Percentiles rank a stretch among this genome's conserved stretches.
Conservation (phyloP, 2,113 vertebrate genomes). For the Eulacestoma nigropectus region DNA sequence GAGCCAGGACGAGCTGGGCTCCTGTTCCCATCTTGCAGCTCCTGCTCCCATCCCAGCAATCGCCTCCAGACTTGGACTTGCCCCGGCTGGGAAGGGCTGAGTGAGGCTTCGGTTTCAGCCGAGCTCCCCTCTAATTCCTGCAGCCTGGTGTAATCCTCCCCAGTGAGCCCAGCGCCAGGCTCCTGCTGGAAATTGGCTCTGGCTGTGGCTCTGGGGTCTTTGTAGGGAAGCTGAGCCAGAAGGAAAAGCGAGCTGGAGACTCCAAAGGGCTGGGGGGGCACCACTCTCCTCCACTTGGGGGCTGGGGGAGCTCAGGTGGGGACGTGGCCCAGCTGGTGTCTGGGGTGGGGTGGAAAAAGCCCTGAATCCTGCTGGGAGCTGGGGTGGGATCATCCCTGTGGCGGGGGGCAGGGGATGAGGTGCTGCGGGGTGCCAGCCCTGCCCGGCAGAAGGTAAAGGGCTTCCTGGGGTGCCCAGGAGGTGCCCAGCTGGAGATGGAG, state of each 20-base stretch:
- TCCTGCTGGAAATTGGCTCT: constrained; percentile 64
- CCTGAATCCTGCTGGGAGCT: not conserved
- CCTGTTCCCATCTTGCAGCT: not conserved
- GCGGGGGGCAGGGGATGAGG: not conserved
- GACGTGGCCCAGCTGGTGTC: not conserved
- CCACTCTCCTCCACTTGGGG: not conserved
- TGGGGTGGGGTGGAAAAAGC: not conserved
- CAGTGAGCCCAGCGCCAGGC: constrained; percentile 19
- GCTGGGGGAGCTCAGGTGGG: not conserved
- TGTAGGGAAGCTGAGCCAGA: constrained; percentile 37
- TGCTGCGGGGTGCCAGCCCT: not conserved
- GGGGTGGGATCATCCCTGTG: fast-evolving
- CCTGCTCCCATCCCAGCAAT: fast-evolving
- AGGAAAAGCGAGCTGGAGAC: not conserved
- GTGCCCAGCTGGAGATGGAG: not conserved
- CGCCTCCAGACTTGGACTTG: not conserved
- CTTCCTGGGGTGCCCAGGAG: not conserved
- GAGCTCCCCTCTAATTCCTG: constrained; percentile 43
- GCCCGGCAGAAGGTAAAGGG: not conserved
- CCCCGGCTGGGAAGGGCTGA: not conserved
- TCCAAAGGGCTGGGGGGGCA: not conserved
- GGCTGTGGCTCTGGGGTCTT: constrained; percentile 21
- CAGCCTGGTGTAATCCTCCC: constrained; percentile 54
- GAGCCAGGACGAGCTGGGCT: not conserved
- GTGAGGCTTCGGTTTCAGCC: not conserved